A percentile compares a stretch with the other conserved stretches of the same genome.
Evolutionary conservation across 2,797 vertebrate species (phyloP).

Genomic region (Myoxocephalus aenaeus): DNA sequence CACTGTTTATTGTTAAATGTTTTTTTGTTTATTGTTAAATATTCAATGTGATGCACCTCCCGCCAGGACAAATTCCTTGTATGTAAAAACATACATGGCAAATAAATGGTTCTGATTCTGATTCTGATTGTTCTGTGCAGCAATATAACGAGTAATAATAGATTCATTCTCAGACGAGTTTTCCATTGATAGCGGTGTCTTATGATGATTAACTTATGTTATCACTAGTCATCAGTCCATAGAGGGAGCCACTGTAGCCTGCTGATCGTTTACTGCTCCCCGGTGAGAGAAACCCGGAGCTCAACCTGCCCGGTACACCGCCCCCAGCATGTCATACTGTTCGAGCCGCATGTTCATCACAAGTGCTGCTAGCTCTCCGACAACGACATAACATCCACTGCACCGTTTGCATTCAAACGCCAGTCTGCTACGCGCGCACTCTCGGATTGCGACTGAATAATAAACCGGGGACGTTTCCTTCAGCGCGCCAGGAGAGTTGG

Average conservation of each 20-base stretch:
- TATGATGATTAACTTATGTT: not conserved
- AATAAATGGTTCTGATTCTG: too few relatives aligned
- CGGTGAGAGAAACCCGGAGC: constrained; percentile 63
- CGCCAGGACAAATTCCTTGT: too few relatives aligned
- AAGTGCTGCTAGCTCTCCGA: constrained; percentile 61
- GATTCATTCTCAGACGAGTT: not conserved
- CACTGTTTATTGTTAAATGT: too few relatives aligned
- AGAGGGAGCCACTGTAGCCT: constrained; percentile 82
- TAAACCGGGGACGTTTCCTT: constrained; percentile 17
- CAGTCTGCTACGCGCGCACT: not conserved
- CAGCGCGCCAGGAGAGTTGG: constrained; percentile 42
- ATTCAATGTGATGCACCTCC: too few relatives aligned
- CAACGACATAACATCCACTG: constrained; percentile 50
- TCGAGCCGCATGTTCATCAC: constrained; percentile 77
- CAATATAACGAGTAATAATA: not conserved
- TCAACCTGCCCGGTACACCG: constrained; percentile 79
- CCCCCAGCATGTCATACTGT: constrained; percentile 76
- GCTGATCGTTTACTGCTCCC: constrained; percentile 45
- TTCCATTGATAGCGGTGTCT: not conserved
- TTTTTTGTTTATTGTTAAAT: too few relatives aligned
- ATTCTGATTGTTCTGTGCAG: not conserved
- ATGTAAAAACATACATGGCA: too few relatives aligned
- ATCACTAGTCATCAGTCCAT: constrained; percentile 57
- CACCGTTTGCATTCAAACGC: constrained; percentile 9
- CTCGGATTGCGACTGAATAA: constrained; percentile 29